phyloP scores from a whole-genome alignment of 2,113 vertebrate species.

The Elephas maximus region DNA sequence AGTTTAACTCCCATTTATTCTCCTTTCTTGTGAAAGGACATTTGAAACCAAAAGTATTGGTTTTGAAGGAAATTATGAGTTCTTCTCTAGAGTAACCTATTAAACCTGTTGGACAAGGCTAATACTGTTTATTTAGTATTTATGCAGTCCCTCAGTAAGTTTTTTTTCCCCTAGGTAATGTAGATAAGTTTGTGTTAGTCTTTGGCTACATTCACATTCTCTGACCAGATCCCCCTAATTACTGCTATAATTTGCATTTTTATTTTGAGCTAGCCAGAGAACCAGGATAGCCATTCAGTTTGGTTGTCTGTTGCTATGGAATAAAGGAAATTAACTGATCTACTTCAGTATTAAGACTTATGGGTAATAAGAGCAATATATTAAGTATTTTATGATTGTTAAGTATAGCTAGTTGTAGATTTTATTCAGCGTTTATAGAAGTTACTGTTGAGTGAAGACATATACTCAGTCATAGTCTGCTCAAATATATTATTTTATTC shows the following conservation, averaged over 20 bases:
- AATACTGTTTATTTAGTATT: slow-evolving; percentile 53
- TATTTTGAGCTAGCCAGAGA: slow-evolving; percentile 10
- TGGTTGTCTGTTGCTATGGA: not conserved
- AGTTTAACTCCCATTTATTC: not conserved
- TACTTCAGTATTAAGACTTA: slow-evolving; percentile 44
- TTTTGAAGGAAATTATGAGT: slow-evolving; percentile 43
- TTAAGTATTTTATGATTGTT: slow-evolving; percentile 61
- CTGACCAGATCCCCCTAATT: not conserved
- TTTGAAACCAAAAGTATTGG: slow-evolving; percentile 17
- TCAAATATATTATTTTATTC: slow-evolving; percentile 65
- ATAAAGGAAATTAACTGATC: slow-evolving; percentile 36
- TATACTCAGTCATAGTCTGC: not conserved
- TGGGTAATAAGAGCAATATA: not conserved
- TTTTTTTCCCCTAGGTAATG: not conserved
- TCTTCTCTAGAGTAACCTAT: slow-evolving; percentile 41
- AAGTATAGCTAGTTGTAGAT: slow-evolving; percentile 28
- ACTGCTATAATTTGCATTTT: slow-evolving; percentile 19
- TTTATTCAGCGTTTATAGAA: slow-evolving; percentile 45
- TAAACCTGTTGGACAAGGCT: slow-evolving; percentile 38
- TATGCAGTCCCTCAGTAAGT: not conserved
- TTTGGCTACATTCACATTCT: slow-evolving; percentile 4
- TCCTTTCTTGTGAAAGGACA: not conserved
- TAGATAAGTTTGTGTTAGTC: not conserved
- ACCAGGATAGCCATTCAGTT: slow-evolving; percentile 9
- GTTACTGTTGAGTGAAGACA: not conserved